Evolutionary conservation across 1,140 invertebrate genomes (phyloP), one percentile per base, ranked within the genome.

Genomic region (Dreissena rostriformis): DNA sequence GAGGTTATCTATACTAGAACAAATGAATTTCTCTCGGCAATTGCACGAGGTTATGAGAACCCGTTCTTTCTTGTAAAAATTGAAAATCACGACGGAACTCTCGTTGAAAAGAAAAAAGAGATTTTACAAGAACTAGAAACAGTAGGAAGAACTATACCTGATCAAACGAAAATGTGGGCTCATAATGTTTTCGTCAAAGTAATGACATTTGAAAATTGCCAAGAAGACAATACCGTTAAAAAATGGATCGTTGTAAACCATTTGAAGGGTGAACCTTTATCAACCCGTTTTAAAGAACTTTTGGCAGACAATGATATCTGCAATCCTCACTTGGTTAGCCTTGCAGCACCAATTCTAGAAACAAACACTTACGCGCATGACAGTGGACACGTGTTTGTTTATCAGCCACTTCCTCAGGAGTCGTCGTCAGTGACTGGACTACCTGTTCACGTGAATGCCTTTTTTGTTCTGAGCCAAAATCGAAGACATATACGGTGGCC

Each of bases 401-500:
- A 89, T 74, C 78, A 91, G n/a, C 91, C 91, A 12, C 86, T 91
- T 8, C 89, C 89, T 15, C 76, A 89, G 22, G 68, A 85, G 17
- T 53, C 57, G 1, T 67, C 71, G 15, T 77, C 55, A 55, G 65
- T 77, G 28, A 88, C 89, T 10, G 91, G 91, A 14, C 84, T 91
- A 22, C 91, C 90, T 22, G 86, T 91, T 7, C 89, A 90, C 67
- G 73, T 91, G 26, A 90, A 90, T 77, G 90, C 86, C 19, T 90
- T 85, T 66, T 90, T 91, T 80, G 85, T 88, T 4, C 70, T 91
- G 17, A 87, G 86, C 57, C 86, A 88, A 70, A 88, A 91, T 77
- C 72, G 89, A 29, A 80, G 87, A 24, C 86, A 91, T 17, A 57
- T 91, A 53, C 89, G 86, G 61, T 90, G 89, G 89, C 85, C 88